These are phyloP conservation scores for Lordiphosa fenestrarum DNA, from an alignment of 2,888 invertebrate species.

Conservation along the genomic window DNA sequence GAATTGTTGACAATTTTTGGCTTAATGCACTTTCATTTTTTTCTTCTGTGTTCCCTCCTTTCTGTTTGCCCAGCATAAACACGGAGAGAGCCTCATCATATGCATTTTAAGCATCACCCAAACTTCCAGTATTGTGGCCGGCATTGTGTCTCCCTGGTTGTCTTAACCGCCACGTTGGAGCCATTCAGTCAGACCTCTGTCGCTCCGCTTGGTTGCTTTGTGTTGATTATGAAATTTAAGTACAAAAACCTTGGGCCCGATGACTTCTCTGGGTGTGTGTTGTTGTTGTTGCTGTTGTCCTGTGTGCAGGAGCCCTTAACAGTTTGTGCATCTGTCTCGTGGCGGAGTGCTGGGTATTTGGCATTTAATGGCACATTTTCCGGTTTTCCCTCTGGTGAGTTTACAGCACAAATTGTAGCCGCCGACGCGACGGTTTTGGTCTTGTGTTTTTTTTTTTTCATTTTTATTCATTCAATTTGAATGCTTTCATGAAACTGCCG, in stretches of 20 bases:
- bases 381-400: conserved; percentile 37
- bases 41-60: conserved; percentile 22
- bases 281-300: background rate
- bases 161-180: conserved; percentile 66
- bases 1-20: conserved; percentile 74
- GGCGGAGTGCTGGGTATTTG: conserved; percentile 39
- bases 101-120: conserved; percentile 57
- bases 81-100: conserved; percentile 44
- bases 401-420: conserved; percentile 27
- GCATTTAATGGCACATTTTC: conserved; percentile 68
- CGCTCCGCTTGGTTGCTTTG: conserved; percentile 65
- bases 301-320: conserved; percentile 26
- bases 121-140: conserved; percentile 44
- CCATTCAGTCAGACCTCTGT: conserved; percentile 51
- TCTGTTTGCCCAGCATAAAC: conserved; percentile 25
- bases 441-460: conserved; percentile 1
- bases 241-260: conserved; percentile 53
- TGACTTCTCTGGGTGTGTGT: conserved; percentile 25
- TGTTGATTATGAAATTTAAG: conserved; percentile 72
- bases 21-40: conserved; percentile 72
- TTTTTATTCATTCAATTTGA: conserved; percentile 51
- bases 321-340: conserved; percentile 18
- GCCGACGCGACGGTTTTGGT: conserved; percentile 26
- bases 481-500: conserved; percentile 30
- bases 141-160: conserved; percentile 32